Base-by-base conservation (phyloP, 2,888 invertebrate species). In the Syrphus vitripennis region DNA sequence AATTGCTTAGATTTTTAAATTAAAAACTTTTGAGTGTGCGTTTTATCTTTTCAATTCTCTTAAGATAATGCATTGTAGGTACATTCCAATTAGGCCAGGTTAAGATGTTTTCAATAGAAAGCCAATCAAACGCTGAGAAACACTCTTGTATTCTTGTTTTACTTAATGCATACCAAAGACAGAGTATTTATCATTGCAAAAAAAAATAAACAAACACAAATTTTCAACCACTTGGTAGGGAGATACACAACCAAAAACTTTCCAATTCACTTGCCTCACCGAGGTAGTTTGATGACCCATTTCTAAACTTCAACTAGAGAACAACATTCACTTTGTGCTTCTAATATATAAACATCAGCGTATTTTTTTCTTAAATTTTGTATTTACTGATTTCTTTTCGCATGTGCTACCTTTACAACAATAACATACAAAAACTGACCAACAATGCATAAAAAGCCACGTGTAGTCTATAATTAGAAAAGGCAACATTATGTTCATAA, bases 401-500 rank as follows among this genome's bases (percentile, higher is more conserved):
- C 24, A 65, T 77, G 42, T 42, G 21, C 4, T 50, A 29, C 21
- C 10, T 16, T 31, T 21, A 45, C n/a, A 29, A 67, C 9, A 48
- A 48, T 10, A 65, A 65, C 16, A 53, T 57, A 34, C 19, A 40
- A 16, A 40, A 61, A 74, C 6, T 24, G 24, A 12, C 14, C 19
- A 31, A 31, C 26, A 74, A 72, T 57, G 34, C 72, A 72, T 37
- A 57, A 57, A 45, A 16, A 14, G 72, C 74, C 78, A 74, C 72
- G 83, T 83, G 72, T 78, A 55, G 78, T 72, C 24, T 78, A 78
- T 74, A 48, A 78, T 78, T 78, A 78, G 78, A 78, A 31, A 21
- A 67, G 21, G 31, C 42, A 42, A 55, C 61, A 57, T 34, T 12
- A 9, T 34, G 12, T 12, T 31, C 65, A 53, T 57, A 37, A 50